Percentiles rank a stretch among this genome's conserved stretches.
Conservation (phyloP, 2,888 invertebrate genomes). For the Steinernema carpocapsae region DNA sequence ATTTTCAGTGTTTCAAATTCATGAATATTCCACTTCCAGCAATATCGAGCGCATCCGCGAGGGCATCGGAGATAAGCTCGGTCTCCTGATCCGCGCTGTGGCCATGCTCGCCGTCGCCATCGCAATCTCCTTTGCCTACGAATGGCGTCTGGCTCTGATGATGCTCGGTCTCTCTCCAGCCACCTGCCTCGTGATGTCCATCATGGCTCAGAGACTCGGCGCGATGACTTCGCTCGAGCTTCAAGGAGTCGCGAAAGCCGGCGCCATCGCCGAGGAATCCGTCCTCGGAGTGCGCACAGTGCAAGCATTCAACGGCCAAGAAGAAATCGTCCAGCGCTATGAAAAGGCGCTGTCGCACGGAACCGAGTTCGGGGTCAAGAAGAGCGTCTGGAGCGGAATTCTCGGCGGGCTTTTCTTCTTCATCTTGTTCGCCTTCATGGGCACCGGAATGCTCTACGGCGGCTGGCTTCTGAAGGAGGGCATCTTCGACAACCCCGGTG, state of each 20-base stretch:
- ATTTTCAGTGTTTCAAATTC: background rate
- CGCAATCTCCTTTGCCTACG: slow-evolving; percentile 53
- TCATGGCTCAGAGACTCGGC: slow-evolving; percentile 58
- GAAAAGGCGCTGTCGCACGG: slow-evolving; percentile 48
- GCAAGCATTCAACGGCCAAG: slow-evolving; percentile 60
- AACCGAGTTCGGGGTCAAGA: slow-evolving; percentile 53
- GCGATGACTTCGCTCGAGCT: slow-evolving; percentile 50
- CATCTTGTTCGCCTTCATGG: slow-evolving; percentile 56
- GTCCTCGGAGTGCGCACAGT: slow-evolving; percentile 60
- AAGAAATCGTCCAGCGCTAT: slow-evolving; percentile 55
- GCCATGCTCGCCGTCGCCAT: slow-evolving; percentile 56
- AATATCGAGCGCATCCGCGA: slow-evolving; percentile 57
- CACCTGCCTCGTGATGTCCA: slow-evolving; percentile 57
- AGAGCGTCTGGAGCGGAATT: slow-evolving; percentile 59
- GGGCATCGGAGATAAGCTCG: slow-evolving; percentile 62
- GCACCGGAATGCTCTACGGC: slow-evolving; percentile 57
- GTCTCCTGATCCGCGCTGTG: slow-evolving; percentile 54
- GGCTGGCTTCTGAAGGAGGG: slow-evolving; percentile 53
- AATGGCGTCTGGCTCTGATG: slow-evolving; percentile 58
- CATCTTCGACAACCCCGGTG: slow-evolving; percentile 53
- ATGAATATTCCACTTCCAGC: slow-evolving; percentile 38
- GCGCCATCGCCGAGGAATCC: slow-evolving; percentile 60
- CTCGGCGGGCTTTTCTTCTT: slow-evolving; percentile 62
- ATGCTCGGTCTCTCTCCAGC: slow-evolving; percentile 60
- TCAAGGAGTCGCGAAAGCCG: slow-evolving; percentile 54